phyloP scores from a whole-genome alignment of 2,797 vertebrate species.

The Amphiprion clarkii region DNA sequence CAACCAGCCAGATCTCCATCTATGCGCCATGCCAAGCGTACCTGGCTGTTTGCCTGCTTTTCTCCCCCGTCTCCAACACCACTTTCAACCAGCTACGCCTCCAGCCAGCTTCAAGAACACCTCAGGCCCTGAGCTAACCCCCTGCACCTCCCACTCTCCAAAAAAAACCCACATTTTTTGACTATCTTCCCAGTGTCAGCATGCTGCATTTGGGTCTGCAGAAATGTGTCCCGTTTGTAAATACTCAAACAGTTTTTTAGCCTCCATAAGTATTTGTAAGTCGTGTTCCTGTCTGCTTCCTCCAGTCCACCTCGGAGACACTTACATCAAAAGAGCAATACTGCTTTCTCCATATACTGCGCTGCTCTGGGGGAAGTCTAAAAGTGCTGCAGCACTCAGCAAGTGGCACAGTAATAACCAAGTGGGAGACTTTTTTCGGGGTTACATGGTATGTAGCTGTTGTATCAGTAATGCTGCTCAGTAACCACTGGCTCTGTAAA shows the following conservation, averaged over 20 bases:
- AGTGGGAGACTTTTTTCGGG: background rate
- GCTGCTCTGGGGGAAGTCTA: background rate
- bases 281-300: background rate
- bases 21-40: too few species aligned
- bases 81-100: too few species aligned
- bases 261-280: background rate
- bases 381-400: slow-evolving; percentile 15
- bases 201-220: too few species aligned
- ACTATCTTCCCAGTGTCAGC: too few species aligned
- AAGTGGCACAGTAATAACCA: slow-evolving; percentile 1
- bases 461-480: background rate
- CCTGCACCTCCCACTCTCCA: too few species aligned
- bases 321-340: background rate
- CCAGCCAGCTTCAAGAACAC: too few species aligned
- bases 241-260: background rate
- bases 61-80: too few species aligned
- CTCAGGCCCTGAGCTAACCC: too few species aligned
- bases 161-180: too few species aligned
- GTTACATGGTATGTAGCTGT: slow-evolving; percentile 6
- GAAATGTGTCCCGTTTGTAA: background rate
- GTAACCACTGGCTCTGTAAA: background rate
- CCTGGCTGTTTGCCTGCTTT: too few species aligned
- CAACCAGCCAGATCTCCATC: too few species aligned
- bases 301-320: background rate
- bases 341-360: background rate